Evolutionary conservation across 2,888 invertebrate species (phyloP).

Genomic region (Rotaria sp.): DNA sequence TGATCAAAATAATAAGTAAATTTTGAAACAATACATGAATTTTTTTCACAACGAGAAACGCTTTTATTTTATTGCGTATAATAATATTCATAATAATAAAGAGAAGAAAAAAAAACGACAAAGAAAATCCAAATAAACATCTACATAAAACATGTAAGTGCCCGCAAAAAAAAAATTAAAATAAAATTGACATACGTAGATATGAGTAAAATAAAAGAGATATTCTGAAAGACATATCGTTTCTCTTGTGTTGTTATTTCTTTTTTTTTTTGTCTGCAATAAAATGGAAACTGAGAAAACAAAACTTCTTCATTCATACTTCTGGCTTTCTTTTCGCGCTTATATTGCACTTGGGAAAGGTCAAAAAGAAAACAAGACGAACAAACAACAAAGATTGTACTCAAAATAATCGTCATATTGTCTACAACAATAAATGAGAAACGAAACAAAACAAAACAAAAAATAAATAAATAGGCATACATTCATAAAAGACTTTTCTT

Average conservation of each 20-base stretch:
- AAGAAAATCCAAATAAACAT: constrained; percentile 13
- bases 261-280: not conserved
- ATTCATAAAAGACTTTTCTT: not conserved
- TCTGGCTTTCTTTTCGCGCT: not conserved
- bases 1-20: too few species aligned
- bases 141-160: constrained; percentile 22
- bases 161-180: not conserved
- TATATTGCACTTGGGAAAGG: not conserved
- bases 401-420: constrained; percentile 10
- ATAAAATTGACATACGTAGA: constrained; percentile 24
- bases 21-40: not conserved
- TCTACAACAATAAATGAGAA: constrained; percentile 19
- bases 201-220: constrained; percentile 22
- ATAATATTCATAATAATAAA: constrained; percentile 12
- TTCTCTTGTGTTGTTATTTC: not conserved
- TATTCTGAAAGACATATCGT: constrained; percentile 19
- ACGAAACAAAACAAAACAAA: constrained; percentile 23
- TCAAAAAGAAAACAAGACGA: not conserved
- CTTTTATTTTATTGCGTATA: constrained; percentile 8
- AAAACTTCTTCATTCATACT: not conserved
- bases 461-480: constrained; percentile 6
- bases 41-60: constrained; percentile 15
- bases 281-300: not conserved
- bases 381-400: constrained; percentile 18
- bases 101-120: not conserved